These are phyloP conservation scores for Peromyscus californicus DNA, from an alignment of 2,113 vertebrate species.

Conservation along the genomic window DNA sequence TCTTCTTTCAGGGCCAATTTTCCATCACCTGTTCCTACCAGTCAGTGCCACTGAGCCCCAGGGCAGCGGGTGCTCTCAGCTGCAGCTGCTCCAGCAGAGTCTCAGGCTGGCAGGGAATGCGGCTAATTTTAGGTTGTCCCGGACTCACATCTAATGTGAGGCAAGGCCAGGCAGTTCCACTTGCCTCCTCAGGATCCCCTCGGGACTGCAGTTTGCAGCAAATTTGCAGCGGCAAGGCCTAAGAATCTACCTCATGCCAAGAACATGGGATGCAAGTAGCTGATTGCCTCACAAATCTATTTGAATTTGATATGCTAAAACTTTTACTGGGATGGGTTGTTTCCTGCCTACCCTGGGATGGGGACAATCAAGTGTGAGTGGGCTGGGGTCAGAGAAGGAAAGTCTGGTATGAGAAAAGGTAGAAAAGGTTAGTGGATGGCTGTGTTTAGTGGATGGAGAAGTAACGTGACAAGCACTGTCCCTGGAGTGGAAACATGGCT, in stretches of 20 bases:
- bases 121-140: conserved; percentile 77
- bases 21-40: conserved; percentile 75
- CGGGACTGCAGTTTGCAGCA: background rate
- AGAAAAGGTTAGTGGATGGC: background rate
- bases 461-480: background rate
- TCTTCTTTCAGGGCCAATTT: conserved; percentile 60
- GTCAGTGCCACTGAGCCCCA: conserved; percentile 45
- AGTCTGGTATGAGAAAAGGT: background rate
- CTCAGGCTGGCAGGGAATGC: background rate
- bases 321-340: background rate
- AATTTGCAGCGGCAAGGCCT: background rate
- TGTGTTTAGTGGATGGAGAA: background rate
- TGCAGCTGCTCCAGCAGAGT: background rate
- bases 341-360: background rate
- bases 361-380: background rate
- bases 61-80: background rate
- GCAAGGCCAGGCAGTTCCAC: conserved; percentile 33
- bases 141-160: conserved; percentile 48
- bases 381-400: background rate
- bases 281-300: background rate
- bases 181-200: background rate
- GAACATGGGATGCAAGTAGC: background rate
- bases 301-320: conserved; percentile 22
- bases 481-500: background rate
- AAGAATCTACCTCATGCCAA: background rate